Evolutionary conservation across 2,113 vertebrate species (phyloP), one percentile per base, ranked within the genome.

Genomic region (Suricata suricatta): DNA sequence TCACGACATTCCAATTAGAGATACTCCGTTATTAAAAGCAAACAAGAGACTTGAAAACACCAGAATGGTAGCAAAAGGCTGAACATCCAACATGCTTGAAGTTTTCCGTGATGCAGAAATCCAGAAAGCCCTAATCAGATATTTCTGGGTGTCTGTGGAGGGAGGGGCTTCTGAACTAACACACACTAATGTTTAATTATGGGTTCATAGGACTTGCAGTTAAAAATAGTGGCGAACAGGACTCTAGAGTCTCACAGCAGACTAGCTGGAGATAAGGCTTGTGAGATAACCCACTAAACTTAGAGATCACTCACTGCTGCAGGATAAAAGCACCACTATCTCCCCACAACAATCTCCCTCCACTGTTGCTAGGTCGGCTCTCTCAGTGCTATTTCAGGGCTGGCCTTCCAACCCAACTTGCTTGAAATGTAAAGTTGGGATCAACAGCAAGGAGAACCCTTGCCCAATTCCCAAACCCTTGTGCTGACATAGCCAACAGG

Each of bases 211-310:
- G 66, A 90, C 87, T 83, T 85, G 31, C 47, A 31, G 93, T 97
- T 97, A 98, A 98, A 98, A 98, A 98, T 85, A 98, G 96, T 82
- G 81, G 7, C 1, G n/a, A 80, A n/a, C 72, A 88, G 0, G 68
- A 94, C 38, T 85, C 66, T 66, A 2, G 68, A 84, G 69, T 35
- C 41, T 71, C 60, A 89, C 84, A 83, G 4, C 54, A 63, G 71
- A 81, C 82, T 21, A 96, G 92, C 82, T 95, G 60, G 16, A 90
- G 92, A 44, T 66, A 92, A 94, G 47, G 41, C 33, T 21, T 82
- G 7, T 1, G 33, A 81, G 82, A 89, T 96, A 96, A 92, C 11
- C 14, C 15, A 25, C 54, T 19, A 27, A 94, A 95, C 95, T 68
- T 27, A 5, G 93, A 4, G 90, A 94, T 83, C 64, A 52, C 69